Base-by-base conservation (phyloP, 2,888 invertebrate species). In the Dicyrtomina minuta region DNA sequence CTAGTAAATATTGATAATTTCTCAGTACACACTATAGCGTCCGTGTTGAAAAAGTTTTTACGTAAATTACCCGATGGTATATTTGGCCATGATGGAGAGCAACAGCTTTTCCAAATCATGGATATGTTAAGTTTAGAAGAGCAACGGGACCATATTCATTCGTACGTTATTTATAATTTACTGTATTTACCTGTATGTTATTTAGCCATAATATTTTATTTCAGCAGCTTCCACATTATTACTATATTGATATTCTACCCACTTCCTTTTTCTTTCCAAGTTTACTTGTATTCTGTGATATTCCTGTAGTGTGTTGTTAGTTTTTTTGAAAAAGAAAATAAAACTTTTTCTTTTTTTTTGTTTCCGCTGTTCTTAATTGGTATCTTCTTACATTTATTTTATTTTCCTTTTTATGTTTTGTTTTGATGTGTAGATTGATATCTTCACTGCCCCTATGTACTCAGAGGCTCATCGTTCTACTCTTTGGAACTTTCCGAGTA, bases 11-110 rank as follows among this genome's bases (percentile, higher is more conserved):
- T 94, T 80, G 93, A 93, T 82, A 94, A 95, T 82, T 96, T 93
- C 83, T 94, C 93, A 74, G 95, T 97, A 73, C 96, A 97, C 83
- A 98, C 98, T 27, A 95, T 98, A 80, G 97, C 98, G 70, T 96
- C 96, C 83, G 97, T 98, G 72, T 86, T 98, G 74, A 98, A 98
- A 86, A 97, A 96, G 84, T 98, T 98, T 84, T 87, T 98, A 68
- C 87, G 97, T 75, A 96, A 96, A 86, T 89, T 98, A 79, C 97
- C 97, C 17, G 95, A 93, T 70, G 98, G 98, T 43, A 91, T 98
- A 72, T 97, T 98, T 84, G 96, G 97, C 0, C 87, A 90, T 41
- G 91, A 92, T 66, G 92, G 93, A 73, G 98, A 98, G 83, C 89
- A 90, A 83, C 88, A 90, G 78, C 86, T 98, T 71, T 95, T 98